Evolutionary conservation across 2,888 invertebrate genomes (phyloP).

Genomic region (Limnephilus rhombicus): DNA sequence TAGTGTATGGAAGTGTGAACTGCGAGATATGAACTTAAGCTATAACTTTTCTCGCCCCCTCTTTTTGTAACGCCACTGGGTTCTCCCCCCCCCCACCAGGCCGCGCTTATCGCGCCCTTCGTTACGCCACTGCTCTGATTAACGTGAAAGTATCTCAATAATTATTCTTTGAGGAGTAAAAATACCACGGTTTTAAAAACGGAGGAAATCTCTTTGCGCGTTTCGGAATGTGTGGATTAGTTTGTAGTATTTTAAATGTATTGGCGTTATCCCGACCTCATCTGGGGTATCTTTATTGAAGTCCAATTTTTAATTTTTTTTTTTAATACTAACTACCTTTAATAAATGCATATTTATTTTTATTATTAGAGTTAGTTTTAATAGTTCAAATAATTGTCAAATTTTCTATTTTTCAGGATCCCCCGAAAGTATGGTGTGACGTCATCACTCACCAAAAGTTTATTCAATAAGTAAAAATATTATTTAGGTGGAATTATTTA

Average conservation of each 20-base stretch:
- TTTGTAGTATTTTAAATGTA: background rate
- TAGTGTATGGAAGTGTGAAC: slow-evolving; percentile 62
- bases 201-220: background rate
- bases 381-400: no score
- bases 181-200: background rate
- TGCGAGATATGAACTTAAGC: slow-evolving; percentile 63
- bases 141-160: slow-evolving; percentile 39
- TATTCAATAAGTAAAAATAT: no score
- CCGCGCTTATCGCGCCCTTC: slow-evolving; percentile 24
- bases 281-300: no score
- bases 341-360: no score
- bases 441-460: no score
- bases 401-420: no score
- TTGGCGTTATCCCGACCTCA: no score
- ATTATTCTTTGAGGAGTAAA: slow-evolving; percentile 25
- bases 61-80: slow-evolving; percentile 28
- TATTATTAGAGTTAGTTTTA: no score
- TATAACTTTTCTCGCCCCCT: slow-evolving; percentile 45
- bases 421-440: no score
- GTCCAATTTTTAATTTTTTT: no score
- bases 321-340: no score
- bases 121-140: slow-evolving; percentile 36
- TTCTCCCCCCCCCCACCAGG: background rate
- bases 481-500: no score
- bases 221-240: background rate